These are phyloP conservation scores for Cranoglanis bouderius DNA, from an alignment of 2,113 vertebrate species.

Conservation along the genomic window DNA sequence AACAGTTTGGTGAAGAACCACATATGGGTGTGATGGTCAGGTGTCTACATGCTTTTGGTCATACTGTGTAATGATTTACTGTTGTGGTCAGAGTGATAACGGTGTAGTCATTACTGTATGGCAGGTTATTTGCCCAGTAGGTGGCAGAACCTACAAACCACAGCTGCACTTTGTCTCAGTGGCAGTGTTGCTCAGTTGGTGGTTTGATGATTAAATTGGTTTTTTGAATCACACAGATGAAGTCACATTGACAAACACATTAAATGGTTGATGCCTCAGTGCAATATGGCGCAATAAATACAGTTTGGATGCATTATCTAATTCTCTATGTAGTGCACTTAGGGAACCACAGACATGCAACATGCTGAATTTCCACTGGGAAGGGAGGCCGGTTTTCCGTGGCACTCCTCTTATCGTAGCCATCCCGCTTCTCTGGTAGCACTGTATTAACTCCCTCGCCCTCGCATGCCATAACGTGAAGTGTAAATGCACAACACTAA, in stretches of 20 bases:
- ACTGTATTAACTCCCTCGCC: background rate
- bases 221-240: background rate
- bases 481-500: conserved; percentile 20
- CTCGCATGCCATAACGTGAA: background rate
- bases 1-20: background rate
- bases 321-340: background rate
- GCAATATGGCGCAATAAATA: background rate
- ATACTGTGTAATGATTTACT: background rate
- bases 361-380: background rate
- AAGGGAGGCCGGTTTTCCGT: conserved; percentile 4
- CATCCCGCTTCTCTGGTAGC: background rate
- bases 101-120: background rate
- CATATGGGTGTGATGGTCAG: background rate
- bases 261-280: background rate
- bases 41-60: background rate
- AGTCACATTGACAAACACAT: background rate
- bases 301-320: background rate
- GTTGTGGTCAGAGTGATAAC: background rate
- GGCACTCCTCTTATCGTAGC: background rate
- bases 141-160: conserved; percentile 23
- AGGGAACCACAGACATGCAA: background rate
- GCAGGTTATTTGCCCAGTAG: conserved; percentile 24
- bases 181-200: background rate
- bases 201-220: background rate
- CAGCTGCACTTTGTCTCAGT: background rate